A percentile compares a stretch with the other conserved stretches of the same genome.
These are phyloP conservation scores for Coenobita brevimanus DNA, from an alignment of 1,140 invertebrate species.

Conservation along the genomic window DNA sequence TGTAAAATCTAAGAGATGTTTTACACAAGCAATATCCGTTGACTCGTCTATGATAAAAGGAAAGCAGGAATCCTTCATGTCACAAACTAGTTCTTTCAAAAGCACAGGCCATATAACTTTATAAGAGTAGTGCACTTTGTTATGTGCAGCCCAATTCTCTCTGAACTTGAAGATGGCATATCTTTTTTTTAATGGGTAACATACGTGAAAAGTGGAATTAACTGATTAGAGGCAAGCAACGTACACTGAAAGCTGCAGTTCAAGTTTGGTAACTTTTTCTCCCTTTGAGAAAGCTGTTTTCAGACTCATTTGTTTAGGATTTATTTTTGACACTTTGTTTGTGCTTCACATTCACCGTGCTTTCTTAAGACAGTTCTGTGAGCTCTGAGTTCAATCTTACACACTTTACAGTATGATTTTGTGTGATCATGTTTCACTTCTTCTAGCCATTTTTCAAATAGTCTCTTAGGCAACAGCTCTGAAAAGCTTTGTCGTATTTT, in stretches of 20 bases:
- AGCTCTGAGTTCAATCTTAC: slow-evolving; percentile 15
- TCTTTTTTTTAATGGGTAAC: too few species aligned
- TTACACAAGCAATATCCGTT: too few species aligned
- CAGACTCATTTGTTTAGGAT: slow-evolving; percentile 29
- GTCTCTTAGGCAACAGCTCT: neutral
- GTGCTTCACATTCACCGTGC: slow-evolving; percentile 7
- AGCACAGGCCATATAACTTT: too few species aligned
- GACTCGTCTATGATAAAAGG: too few species aligned
- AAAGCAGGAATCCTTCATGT: too few species aligned
- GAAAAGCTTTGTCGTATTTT: slow-evolving; percentile 26
- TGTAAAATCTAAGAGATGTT: neutral
- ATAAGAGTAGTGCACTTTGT: too few species aligned
- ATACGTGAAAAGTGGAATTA: slow-evolving; percentile 20
- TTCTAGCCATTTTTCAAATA: slow-evolving; percentile 19
- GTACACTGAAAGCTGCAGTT: slow-evolving; percentile 26
- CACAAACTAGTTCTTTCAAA: too few species aligned
- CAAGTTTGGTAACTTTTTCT: slow-evolving; percentile 28
- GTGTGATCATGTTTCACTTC: neutral
- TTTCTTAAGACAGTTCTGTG: slow-evolving; percentile 35
- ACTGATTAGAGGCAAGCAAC: slow-evolving; percentile 15
- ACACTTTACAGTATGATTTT: slow-evolving; percentile 14
- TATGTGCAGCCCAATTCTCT: too few species aligned
- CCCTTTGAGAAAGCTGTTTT: slow-evolving; percentile 28
- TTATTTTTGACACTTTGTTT: slow-evolving; percentile 11
- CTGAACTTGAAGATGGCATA: too few species aligned